Percentiles rank a stretch among this genome's conserved stretches.
Conservation (phyloP, 2,888 invertebrate species). For the Scelioninae gen. 1 region DNA sequence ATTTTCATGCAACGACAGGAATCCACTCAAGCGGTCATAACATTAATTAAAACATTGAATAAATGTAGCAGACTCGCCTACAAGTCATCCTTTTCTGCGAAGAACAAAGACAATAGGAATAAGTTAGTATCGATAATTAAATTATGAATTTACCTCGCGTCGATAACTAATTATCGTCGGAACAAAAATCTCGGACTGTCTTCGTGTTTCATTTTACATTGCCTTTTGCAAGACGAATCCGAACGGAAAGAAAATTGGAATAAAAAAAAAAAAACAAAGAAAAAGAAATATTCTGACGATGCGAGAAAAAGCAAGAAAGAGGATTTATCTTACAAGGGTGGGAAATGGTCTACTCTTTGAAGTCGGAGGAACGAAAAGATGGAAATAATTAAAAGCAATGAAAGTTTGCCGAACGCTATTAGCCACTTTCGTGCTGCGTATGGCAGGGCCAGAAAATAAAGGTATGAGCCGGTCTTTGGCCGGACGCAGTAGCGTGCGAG, state of each 20-base stretch:
- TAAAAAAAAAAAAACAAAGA: not conserved
- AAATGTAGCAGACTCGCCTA: constrained; percentile 40
- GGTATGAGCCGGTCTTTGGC: constrained; percentile 59
- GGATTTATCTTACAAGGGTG: constrained; percentile 45
- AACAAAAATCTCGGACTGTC: constrained; percentile 49
- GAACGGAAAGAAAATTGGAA: constrained; percentile 15
- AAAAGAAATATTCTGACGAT: not conserved
- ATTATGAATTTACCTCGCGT: constrained; percentile 74
- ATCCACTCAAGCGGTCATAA: constrained; percentile 45
- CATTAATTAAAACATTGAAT: constrained; percentile 59
- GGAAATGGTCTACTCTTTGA: constrained; percentile 60
- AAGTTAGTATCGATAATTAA: constrained; percentile 73
- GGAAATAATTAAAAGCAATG: constrained; percentile 82
- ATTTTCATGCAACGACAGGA: constrained; percentile 53
- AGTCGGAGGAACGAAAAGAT: constrained; percentile 74
- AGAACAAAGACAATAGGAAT: constrained; percentile 48
- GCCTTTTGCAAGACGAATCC: constrained; percentile 27
- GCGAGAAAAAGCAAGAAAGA: constrained; percentile 54
- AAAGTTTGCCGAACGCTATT: constrained; percentile 78
- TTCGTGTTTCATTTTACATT: constrained; percentile 46
- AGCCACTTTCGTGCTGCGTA: constrained; percentile 76
- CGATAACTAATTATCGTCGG: constrained; percentile 75
- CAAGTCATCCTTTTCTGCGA: constrained; percentile 22
- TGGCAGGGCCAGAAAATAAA: constrained; percentile 67
- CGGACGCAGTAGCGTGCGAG: constrained; percentile 72